Percentiles rank a stretch among this genome's conserved stretches.
phyloP scores from a whole-genome alignment of 53 echinoderm and acorn worm genomes.

The Arbacia lixula region DNA sequence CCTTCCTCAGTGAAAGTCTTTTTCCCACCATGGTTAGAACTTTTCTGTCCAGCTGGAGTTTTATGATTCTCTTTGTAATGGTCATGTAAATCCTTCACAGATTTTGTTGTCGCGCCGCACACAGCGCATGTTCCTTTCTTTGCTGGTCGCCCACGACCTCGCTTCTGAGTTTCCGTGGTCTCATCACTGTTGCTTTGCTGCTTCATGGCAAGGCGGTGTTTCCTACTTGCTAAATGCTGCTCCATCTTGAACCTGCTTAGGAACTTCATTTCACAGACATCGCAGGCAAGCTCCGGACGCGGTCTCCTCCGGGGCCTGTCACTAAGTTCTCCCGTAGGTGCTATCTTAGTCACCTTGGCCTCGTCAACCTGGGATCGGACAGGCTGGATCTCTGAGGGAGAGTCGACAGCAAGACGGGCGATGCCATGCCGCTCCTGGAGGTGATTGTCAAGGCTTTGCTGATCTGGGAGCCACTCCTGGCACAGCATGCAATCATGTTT shows the following conservation, averaged over 20 bases:
- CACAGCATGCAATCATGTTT: conserved; percentile 20
- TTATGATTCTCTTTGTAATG: conserved; percentile 40
- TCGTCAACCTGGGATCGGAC: too few species aligned
- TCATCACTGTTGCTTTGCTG: neutral
- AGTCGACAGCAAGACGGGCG: too few species aligned
- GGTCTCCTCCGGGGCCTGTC: conserved; percentile 16
- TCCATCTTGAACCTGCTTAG: conserved; percentile 37
- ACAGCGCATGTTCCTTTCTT: conserved; percentile 11
- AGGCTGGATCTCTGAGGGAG: too few species aligned
- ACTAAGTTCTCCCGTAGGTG: neutral
- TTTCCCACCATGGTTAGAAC: neutral
- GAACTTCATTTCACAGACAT: conserved; percentile 26
- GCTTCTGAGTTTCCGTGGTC: neutral
- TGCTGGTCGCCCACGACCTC: neutral
- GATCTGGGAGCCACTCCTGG: conserved; percentile 36
- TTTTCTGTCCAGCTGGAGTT: neutral
- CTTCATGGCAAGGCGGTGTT: conserved; percentile 21
- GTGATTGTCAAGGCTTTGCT: neutral
- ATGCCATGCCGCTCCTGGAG: conserved; percentile 11
- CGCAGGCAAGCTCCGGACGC: conserved; percentile 12
- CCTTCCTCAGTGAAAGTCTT: neutral
- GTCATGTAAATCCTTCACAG: conserved; percentile 32
- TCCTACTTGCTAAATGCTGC: conserved; percentile 13
- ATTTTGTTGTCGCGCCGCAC: neutral
- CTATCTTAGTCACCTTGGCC: too few species aligned